Evolutionary conservation across 2,797 vertebrate genomes (phyloP), one percentile per base, ranked within the genome.

Genomic region (Yasuhikotakia modesta): DNA sequence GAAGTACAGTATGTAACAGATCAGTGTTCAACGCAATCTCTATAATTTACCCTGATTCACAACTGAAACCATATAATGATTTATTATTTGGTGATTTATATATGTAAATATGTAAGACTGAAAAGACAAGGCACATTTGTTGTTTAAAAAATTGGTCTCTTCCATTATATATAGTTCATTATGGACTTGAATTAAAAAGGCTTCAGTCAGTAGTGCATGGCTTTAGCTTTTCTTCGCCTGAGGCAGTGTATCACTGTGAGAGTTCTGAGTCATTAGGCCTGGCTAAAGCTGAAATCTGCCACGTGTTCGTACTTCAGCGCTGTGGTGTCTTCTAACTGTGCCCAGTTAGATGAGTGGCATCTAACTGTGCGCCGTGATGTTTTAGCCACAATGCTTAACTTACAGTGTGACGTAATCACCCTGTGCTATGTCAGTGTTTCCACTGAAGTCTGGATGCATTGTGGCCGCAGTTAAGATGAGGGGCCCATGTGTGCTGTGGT

Each of bases 371-470:
- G 58, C 61, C 0, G 2, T 52, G 21, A 65, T 80, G 46, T 66
- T 70, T 57, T 52, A 80, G 45, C 76, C 48, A 73, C 78, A 80
- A 52, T 71, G 67, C 53, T 35, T 70, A 69, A 64, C 73, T 77
- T 81, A 22, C 50, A 79, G n/a, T 27, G 73, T 80, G 79, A 84
- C 64, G 63, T 75, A 80, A 76, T 78, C 32, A 11, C 27, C 35
- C n/a, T 63, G 13, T 53, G 13, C 10, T 57, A 57, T 57, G 78
- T 85, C 76, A 85, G 61, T 83, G 64, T 81, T 86, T 87, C 81
- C 86, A 84, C 53, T 79, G 52, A 73, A 77, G 66, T 63, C 71
- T 73, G 69, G 17, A 58, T 70, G 57, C 24, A 68, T 69, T 75
- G 73, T 39, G 39, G 69, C 79, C n/a, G 4, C 50, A 77, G 58